A percentile compares a stretch with the other conserved stretches of the same genome.
Conservation (phyloP, 2,113 vertebrate species). For the Tauraco erythrolophus region DNA sequence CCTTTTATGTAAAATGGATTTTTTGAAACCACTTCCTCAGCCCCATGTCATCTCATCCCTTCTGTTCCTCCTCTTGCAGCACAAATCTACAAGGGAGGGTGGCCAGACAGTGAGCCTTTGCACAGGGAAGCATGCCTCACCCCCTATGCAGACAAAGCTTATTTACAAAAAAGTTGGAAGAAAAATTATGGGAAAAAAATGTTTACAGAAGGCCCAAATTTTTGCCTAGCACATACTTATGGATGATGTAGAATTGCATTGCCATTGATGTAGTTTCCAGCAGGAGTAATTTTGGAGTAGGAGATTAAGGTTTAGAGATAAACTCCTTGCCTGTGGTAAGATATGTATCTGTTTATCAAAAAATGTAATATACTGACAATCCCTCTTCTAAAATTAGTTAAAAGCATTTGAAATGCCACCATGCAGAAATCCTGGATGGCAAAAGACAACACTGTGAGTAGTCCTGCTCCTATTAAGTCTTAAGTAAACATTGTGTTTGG, state of each 20-base stretch:
- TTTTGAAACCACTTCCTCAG: neutral
- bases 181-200: neutral
- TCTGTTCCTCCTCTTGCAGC: neutral
- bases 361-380: neutral
- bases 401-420: neutral
- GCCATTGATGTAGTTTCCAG: neutral
- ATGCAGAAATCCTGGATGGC: neutral
- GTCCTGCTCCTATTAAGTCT: neutral
- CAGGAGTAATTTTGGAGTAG: neutral
- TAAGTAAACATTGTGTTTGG: neutral
- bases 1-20: fast-evolving
- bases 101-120: neutral
- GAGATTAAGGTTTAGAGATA: neutral
- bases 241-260: neutral
- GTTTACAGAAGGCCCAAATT: neutral
- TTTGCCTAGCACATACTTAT: neutral
- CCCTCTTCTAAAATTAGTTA: neutral
- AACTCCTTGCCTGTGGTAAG: neutral
- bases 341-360: neutral
- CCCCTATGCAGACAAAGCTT: neutral
- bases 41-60: neutral
- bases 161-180: neutral
- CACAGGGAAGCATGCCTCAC: neutral
- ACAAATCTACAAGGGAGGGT: neutral
- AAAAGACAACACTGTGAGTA: neutral